phyloP scores from a whole-genome alignment of 2,797 vertebrate species.

The Apodemus agrarius region DNA sequence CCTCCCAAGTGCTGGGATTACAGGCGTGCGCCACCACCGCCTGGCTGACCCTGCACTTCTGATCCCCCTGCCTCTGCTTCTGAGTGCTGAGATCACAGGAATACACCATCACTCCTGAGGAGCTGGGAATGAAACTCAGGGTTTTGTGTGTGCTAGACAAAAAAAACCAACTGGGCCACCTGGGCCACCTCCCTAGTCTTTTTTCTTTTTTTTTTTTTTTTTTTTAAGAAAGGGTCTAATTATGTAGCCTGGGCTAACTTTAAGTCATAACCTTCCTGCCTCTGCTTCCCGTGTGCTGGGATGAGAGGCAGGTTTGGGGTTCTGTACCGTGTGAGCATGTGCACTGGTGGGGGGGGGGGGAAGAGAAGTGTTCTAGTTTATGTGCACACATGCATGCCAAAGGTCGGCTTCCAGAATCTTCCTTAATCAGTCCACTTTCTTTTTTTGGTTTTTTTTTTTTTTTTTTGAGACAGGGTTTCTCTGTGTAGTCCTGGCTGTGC shows the following conservation, averaged over 20 bases:
- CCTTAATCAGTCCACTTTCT: background rate
- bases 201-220: rapidly evolving
- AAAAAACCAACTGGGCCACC: background rate
- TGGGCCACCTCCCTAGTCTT: background rate
- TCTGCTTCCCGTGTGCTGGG: background rate
- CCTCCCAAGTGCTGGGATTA: too few relatives aligned
- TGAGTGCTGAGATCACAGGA: background rate
- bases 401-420: background rate
- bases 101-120: background rate
- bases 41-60: background rate
- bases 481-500: too few relatives aligned
- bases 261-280: background rate
- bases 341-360: background rate
- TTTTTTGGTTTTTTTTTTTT: too few relatives aligned
- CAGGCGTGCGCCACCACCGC: too few relatives aligned
- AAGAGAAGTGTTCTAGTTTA: background rate
- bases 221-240: background rate
- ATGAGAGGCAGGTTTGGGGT: background rate
- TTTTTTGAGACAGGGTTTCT: too few relatives aligned
- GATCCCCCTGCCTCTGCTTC: background rate
- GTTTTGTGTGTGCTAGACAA: background rate
- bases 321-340: background rate
- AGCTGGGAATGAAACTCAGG: background rate
- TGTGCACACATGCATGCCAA: background rate
- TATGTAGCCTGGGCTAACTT: background rate